phyloP scores from a whole-genome alignment of 2,113 vertebrate species.

The Scomber japonicus region DNA sequence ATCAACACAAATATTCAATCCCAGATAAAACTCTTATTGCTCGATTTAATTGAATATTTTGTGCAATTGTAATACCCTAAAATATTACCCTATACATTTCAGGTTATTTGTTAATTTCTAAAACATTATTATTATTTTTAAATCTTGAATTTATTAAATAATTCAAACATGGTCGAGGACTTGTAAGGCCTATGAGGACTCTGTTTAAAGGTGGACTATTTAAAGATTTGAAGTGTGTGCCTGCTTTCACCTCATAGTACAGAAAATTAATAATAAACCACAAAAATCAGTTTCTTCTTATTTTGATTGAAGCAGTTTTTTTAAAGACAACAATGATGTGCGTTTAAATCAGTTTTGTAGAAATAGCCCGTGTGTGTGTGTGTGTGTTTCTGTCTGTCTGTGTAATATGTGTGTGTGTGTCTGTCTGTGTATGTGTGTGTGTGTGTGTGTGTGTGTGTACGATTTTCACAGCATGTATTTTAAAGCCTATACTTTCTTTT shows the following conservation, averaged over 20 bases:
- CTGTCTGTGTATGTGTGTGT: conserved; percentile 17
- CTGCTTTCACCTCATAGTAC: not conserved
- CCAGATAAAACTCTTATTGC: not conserved
- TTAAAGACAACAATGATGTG: not conserved
- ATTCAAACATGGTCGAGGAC: no score
- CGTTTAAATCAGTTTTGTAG: not conserved
- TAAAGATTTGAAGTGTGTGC: not conserved
- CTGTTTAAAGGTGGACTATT: not conserved
- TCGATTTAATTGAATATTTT: no score
- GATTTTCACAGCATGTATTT: conserved; percentile 1
- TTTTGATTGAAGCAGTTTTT: not conserved
- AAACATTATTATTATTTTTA: no score
- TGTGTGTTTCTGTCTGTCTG: not conserved
- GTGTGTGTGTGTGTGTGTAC: not conserved
- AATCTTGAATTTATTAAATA: no score
- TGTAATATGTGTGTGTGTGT: not conserved
- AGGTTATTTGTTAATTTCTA: no score
- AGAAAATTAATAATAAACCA: not conserved
- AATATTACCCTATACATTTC: not conserved
- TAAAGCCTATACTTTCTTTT: not conserved
- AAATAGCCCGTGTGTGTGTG: not conserved
- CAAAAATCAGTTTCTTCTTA: not conserved
- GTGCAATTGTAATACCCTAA: not conserved
- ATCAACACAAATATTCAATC: not conserved
- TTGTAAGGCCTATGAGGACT: not conserved